Evolutionary conservation across 2,797 vertebrate species (phyloP).

Genomic region (Phaenicophaeus curvirostris): DNA sequence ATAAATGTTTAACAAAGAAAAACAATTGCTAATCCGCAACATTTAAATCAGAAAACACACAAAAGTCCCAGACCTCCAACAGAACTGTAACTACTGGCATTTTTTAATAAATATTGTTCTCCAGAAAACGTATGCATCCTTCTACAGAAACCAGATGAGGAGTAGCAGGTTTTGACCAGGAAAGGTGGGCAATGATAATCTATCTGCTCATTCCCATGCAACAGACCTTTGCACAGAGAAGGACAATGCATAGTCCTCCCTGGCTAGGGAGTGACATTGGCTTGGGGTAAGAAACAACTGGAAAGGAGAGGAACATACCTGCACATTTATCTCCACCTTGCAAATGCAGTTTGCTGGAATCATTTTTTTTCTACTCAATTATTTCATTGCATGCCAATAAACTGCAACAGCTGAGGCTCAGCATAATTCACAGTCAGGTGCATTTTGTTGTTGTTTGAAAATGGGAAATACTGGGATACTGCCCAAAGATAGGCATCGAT

Average conservation of each 20-base stretch:
- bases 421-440: background rate
- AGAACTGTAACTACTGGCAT: background rate
- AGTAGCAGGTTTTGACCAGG: background rate
- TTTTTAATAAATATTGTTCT: background rate
- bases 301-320: background rate
- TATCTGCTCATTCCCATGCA: background rate
- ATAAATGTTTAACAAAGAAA: conserved; percentile 24
- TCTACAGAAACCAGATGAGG: background rate
- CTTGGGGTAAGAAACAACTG: background rate
- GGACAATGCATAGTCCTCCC: background rate
- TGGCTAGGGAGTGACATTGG: background rate
- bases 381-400: background rate
- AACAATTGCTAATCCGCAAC: conserved; percentile 15
- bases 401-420: background rate
- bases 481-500: background rate
- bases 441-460: background rate
- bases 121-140: background rate
- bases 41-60: conserved; percentile 2
- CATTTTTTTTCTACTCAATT: background rate
- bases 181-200: background rate
- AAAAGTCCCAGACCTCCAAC: background rate
- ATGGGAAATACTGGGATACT: background rate
- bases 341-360: background rate
- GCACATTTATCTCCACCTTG: accelerated
- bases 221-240: background rate